Evolutionary conservation across 2,888 invertebrate species (phyloP).

Genomic region (Drosophila flavopinicola): DNA sequence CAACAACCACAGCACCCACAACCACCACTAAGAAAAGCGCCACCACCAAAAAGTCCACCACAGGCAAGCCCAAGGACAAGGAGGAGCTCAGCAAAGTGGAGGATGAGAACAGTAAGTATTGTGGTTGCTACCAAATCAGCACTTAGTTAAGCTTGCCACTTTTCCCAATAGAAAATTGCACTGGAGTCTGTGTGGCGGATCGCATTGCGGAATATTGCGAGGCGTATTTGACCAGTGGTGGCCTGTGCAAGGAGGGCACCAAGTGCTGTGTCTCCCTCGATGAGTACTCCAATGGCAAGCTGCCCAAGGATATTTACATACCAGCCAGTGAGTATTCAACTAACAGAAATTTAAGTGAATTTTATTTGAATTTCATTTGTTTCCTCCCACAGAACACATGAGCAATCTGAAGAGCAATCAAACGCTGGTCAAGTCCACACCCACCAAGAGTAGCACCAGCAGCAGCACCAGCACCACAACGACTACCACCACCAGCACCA

Average conservation of each 20-base stretch:
- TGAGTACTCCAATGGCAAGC: conserved; percentile 87
- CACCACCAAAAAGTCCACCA: conserved; percentile 74
- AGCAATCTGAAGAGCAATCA: conserved; percentile 73
- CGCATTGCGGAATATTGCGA: conserved; percentile 94
- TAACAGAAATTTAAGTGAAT: background rate
- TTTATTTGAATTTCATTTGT: too few relatives aligned
- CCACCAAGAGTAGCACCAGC: conserved; percentile 37
- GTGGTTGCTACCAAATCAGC: too few relatives aligned
- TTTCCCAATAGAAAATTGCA: conserved; percentile 85
- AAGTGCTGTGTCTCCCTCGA: conserved; percentile 93
- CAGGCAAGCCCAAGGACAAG: conserved; percentile 59
- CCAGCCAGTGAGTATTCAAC: conserved; percentile 86
- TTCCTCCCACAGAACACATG: conserved; percentile 78
- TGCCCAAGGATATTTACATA: conserved; percentile 90
- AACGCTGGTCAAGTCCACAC: conserved; percentile 54
- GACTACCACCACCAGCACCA: conserved; percentile 73
- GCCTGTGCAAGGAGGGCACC: conserved; percentile 90
- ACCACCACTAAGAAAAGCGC: conserved; percentile 68
- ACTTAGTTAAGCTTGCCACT: background rate
- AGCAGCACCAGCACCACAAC: conserved; percentile 57
- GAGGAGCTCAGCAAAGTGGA: conserved; percentile 66
- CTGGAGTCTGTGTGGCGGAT: conserved; percentile 93
- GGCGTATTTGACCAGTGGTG: conserved; percentile 90
- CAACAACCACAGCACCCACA: conserved; percentile 70
- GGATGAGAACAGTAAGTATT: conserved; percentile 74